Base-by-base conservation (phyloP, 2,113 vertebrate species). In the Columba livia region DNA sequence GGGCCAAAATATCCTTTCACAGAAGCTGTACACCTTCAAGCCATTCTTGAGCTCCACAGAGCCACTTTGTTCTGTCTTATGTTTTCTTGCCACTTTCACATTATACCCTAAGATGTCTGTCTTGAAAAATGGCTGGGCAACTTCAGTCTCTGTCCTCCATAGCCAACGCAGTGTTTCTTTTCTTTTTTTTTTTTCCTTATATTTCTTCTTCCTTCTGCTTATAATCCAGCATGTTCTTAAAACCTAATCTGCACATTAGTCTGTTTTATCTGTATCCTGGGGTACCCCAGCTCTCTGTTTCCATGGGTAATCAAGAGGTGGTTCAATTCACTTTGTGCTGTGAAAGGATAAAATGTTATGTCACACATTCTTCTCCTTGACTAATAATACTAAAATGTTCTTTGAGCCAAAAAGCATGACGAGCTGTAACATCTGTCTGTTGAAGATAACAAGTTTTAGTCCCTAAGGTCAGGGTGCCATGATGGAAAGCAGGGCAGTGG, bases 111-210 rank as follows among this genome's bases (percentile, higher is more conserved):
- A 77, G 88, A 77, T 31, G 72, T 4, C 57, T 61, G 0, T 56
- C 80, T 53, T 83, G 62, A 79, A 66, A 91, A 94, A 94, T 36
- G 34, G 47, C 12, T 73, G 44, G 40, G 85, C 77, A 69, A 88
- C 51, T 28, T 88, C 71, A 53, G 0, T 47, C 42, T 62, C 64
- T 84, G 77, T 83, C 29, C 42, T 78, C 17, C 29, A 29, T 12
- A 75, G 32, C 60, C 38, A 86, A 16, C 32, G 62, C 17, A 61
- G 42, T 8, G 7, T 77, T 77, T 29, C 71, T 83, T 69, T 64
- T 24, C 13, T 73, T 29, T 21, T 65, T 73, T 64, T 24, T 15
- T 73, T 29, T 21, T 65, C 69, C 66, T 72, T 40, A 28, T 4
- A 65, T 64, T 67, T 65, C 42, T 79, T 47, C 62, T 57, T 82